These are phyloP conservation scores for Oasisia sp. DNA, from an alignment of 2,888 invertebrate species.

Conservation along the genomic window DNA sequence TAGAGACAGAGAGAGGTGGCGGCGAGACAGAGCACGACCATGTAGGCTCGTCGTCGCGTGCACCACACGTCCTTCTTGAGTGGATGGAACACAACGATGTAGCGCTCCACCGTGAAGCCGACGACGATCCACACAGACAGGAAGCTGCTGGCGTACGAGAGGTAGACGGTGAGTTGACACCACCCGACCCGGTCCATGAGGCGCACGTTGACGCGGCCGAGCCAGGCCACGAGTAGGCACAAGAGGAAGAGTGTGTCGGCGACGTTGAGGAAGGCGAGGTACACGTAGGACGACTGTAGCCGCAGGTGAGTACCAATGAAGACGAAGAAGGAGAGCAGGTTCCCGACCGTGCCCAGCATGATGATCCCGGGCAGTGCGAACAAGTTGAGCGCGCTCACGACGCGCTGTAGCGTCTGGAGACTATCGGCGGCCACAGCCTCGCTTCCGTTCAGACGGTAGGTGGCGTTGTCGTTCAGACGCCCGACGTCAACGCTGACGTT, in stretches of 20 bases:
- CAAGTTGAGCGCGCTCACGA: conserved; percentile 29
- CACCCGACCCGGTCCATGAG: conserved; percentile 30
- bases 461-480: background rate
- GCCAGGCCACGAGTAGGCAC: conserved; percentile 31
- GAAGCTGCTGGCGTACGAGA: conserved; percentile 34
- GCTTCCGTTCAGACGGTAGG: background rate
- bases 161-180: conserved; percentile 35
- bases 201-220: conserved; percentile 31
- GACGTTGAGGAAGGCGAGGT: conserved; percentile 37
- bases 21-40: conserved; percentile 24
- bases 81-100: conserved; percentile 38
- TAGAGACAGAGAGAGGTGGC: conserved; percentile 29
- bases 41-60: conserved; percentile 29
- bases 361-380: conserved; percentile 33
- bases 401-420: conserved; percentile 19
- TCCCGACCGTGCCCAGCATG: conserved; percentile 30
- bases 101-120: conserved; percentile 38
- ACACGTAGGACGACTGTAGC: conserved; percentile 34
- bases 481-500: background rate
- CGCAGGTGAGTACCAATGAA: conserved; percentile 30
- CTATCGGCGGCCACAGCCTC: background rate
- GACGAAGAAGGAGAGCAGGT: conserved; percentile 32
- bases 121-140: conserved; percentile 39
- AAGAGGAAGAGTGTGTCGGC: conserved; percentile 36
- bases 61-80: conserved; percentile 29